Evolutionary conservation across 2,888 invertebrate species (phyloP).

Genomic region (Odontothrips loti): DNA sequence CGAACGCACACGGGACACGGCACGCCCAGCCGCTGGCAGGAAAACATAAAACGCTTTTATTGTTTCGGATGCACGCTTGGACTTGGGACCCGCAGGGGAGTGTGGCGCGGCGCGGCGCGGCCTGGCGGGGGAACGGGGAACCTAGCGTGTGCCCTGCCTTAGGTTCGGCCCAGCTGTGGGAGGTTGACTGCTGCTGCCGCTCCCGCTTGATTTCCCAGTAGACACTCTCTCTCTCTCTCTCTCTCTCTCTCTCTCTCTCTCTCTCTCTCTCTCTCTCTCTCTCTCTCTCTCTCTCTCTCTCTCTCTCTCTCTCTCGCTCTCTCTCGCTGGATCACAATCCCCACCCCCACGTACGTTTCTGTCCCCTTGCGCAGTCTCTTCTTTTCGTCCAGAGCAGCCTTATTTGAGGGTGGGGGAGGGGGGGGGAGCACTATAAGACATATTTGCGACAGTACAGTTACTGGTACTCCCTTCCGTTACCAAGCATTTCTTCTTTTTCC

Average conservation of each 20-base stretch:
- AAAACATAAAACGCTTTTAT: conserved; percentile 7
- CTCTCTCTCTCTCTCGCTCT: not conserved
- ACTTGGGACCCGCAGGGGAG: not conserved
- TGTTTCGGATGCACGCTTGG: conserved; percentile 2
- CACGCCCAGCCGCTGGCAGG: not conserved
- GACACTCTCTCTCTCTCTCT: not conserved
- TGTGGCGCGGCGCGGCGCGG: not conserved
- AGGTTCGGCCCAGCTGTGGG: not conserved
- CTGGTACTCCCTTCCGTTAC: too few species aligned
- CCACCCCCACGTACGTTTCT: not conserved
- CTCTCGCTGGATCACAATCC: too few species aligned
- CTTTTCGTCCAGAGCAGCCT: too few species aligned
- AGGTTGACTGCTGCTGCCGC: conserved; percentile 12
- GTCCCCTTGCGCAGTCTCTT: not conserved
- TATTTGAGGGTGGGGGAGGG: too few species aligned
- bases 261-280: not conserved
- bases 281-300: not conserved
- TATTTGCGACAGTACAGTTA: too few species aligned
- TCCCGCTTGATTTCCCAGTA: conserved; percentile 18
- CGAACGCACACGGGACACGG: too few species aligned
- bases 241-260: not conserved
- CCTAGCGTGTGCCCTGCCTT: not conserved
- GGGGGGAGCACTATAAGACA: too few species aligned
- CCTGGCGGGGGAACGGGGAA: not conserved
- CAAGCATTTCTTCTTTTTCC: too few species aligned